Base-by-base conservation (phyloP, 2,888 invertebrate genomes). In the Xylota segnis region DNA sequence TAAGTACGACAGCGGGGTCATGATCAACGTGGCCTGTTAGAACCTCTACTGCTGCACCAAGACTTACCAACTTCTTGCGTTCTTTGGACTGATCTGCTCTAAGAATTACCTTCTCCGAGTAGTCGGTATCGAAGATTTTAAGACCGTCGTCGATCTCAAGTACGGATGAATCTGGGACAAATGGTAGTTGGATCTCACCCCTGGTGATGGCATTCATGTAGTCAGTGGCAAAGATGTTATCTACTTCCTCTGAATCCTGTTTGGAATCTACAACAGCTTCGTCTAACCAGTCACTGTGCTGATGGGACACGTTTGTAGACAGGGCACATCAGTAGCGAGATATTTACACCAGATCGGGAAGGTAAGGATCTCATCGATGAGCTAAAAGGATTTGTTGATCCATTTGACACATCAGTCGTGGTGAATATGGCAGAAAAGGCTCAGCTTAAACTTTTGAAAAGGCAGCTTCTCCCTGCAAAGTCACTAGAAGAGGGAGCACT, bases 121-220 rank as follows among this genome's bases (percentile, higher is more conserved):
- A 96, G 0, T 97, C 96, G 7, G 98, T 98, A 90, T 98, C 98
- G 90, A 98, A 98, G 0, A 97, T 97, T 93, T 96, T 96, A 88
- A 95, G 95, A 32, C 95, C 96, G 89, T 95, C 94, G 89, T 95
- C 95, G 88, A 93, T 90, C 81, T 95, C 95, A 68, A 95, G 93
- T 37, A 95, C 95, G 0, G 97, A 97, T 50, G 97, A 97, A 89
- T 97, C 97, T 1, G 97, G 97, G 71, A 97, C 96, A 90, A 97
- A 96, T 0, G 95, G 96, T 92, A 98, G 93, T 93, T 96, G 96
- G 4, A 97, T 94, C 90, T 97, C 97, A 52, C 97, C 97, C 72
- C 96, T 95, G 88, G 96, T 96, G 43, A 97, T 95, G 23, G 95
- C 96, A 90, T 98, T 97, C 56, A 97, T 95, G 90, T 97, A 98